A percentile compares a stretch with the other conserved stretches of the same genome.
These are phyloP conservation scores for Sphenopsis melanotis DNA, from an alignment of 2,797 vertebrate species.

Conservation along the genomic window DNA sequence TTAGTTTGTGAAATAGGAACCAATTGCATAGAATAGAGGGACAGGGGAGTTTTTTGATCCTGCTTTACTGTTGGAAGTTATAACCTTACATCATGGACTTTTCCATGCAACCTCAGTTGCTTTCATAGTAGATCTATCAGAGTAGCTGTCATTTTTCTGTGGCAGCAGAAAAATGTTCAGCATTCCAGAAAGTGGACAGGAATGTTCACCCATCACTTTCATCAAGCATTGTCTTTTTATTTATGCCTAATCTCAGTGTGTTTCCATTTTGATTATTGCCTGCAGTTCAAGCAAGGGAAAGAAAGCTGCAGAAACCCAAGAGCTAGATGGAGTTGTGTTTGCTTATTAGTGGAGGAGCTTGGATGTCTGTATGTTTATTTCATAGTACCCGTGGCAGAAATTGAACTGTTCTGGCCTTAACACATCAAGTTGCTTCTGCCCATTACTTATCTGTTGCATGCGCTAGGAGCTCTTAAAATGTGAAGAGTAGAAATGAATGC, in stretches of 20 bases:
- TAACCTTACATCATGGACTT: background rate
- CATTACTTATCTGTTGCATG: background rate
- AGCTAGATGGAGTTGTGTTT: background rate
- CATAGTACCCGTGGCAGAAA: background rate
- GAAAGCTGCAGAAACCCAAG: background rate
- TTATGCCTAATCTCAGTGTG: background rate
- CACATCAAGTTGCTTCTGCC: background rate
- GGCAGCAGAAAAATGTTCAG: background rate
- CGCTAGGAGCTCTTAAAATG: background rate
- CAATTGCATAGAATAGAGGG: background rate
- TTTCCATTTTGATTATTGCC: background rate
- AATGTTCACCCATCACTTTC: background rate
- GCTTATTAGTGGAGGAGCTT: background rate
- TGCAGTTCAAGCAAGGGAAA: background rate
- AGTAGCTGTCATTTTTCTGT: background rate
- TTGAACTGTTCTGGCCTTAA: background rate
- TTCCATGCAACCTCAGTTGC: background rate
- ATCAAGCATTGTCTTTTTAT: background rate
- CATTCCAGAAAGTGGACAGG: background rate
- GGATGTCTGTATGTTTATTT: background rate
- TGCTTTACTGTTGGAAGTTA: background rate
- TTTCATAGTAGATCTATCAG: background rate
- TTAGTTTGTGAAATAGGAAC: background rate
- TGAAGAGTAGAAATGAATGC: background rate
- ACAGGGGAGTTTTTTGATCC: background rate